Percentiles rank a stretch among this genome's conserved stretches.
Conservation (phyloP, 2,797 vertebrate species). For the Mergus octosetaceus region DNA sequence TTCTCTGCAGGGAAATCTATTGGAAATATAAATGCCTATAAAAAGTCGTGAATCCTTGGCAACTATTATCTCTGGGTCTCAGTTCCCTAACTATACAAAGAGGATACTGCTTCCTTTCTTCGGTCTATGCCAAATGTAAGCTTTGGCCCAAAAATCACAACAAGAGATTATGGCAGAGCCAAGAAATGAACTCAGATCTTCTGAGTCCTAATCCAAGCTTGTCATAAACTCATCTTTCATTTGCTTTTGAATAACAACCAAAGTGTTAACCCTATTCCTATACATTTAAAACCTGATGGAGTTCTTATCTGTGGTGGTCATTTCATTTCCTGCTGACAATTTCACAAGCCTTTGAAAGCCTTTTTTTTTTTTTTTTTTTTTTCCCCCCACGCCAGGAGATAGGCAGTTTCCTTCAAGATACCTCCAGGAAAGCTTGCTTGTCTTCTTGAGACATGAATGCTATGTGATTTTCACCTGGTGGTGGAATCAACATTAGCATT, state of each 20-base stretch:
- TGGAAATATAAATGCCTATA: neutral
- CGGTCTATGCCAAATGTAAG: neutral
- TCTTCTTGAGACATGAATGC: neutral
- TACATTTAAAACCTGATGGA: neutral
- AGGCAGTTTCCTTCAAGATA: neutral
- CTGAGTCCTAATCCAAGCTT: slow-evolving; percentile 20
- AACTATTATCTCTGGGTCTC: slow-evolving; percentile 14
- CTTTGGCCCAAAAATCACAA: slow-evolving; percentile 7
- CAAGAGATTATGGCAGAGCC: slow-evolving; percentile 6
- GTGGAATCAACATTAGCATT: neutral
- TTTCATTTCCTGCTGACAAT: slow-evolving; percentile 28
- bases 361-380: neutral
- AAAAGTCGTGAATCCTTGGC: neutral
- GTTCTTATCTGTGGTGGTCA: slow-evolving; percentile 31
- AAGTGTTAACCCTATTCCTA: neutral
- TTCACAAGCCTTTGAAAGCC: slow-evolving; percentile 11
- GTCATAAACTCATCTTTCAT: slow-evolving; percentile 51
- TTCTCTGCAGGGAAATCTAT: neutral
- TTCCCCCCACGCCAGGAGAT: neutral
- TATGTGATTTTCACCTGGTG: neutral
- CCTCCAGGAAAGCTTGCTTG: neutral
- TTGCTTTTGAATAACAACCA: slow-evolving; percentile 39
- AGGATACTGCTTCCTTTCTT: slow-evolving; percentile 49
- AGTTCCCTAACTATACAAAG: slow-evolving; percentile 13
- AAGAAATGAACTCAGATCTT: slow-evolving; percentile 28